Conservation (phyloP, 2,113 vertebrate genomes). For the Megaceryle maxima region DNA sequence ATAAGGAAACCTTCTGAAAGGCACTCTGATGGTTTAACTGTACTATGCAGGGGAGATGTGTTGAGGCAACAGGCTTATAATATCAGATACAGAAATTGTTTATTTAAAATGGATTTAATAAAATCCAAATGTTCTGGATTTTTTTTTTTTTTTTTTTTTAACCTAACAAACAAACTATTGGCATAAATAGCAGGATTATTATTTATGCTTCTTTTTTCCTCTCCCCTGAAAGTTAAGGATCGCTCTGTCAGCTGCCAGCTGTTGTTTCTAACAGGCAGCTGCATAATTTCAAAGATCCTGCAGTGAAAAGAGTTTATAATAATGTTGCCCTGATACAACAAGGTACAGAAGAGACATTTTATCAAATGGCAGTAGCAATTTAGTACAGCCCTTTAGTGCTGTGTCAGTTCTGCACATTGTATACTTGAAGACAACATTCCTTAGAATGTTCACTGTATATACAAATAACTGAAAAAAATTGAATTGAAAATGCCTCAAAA, state of each 20-base stretch:
- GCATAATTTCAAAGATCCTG: conserved; percentile 15
- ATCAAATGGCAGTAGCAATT: neutral
- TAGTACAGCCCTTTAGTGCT: neutral
- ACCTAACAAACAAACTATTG: neutral
- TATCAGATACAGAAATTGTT: neutral
- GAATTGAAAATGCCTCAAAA: neutral
- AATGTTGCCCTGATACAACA: neutral
- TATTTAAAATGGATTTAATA: neutral
- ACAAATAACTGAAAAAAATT: neutral
- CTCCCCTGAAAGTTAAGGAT: neutral
- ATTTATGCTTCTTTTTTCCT: neutral
- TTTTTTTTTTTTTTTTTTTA: neutral
- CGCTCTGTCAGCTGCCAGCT: neutral
- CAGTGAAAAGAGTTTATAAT: neutral
- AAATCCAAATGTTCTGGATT: neutral
- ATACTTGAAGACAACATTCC: neutral
- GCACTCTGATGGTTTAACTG: neutral
- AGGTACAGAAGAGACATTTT: neutral
- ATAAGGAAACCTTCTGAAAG: neutral
- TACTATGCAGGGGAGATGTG: neutral
- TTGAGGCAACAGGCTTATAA: neutral
- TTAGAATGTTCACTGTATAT: neutral
- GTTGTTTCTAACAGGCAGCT: conserved; percentile 11
- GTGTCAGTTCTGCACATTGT: neutral
- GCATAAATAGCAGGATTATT: neutral